phyloP scores from a whole-genome alignment of 2,888 invertebrate genomes.

The Conomelus anceps region DNA sequence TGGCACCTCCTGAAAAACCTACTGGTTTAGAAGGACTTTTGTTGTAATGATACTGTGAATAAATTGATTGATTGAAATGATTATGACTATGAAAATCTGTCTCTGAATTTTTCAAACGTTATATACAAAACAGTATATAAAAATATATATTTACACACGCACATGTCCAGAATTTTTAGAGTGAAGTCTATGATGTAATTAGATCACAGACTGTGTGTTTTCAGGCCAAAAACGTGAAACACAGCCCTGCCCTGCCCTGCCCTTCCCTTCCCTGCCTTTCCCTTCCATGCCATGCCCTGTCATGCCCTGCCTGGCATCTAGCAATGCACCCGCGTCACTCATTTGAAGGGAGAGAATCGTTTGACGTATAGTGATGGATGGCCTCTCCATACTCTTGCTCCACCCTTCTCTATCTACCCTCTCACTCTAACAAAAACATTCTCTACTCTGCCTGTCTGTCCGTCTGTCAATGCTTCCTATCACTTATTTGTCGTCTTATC shows the following conservation, averaged over 20 bases:
- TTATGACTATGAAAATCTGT: no score
- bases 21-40: no score
- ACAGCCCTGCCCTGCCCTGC: no score
- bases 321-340: no score
- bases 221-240: not conserved
- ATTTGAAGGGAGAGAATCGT: not conserved
- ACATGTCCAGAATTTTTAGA: not conserved
- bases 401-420: slow-evolving; percentile 23
- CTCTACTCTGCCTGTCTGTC: slow-evolving; percentile 16
- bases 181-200: not conserved
- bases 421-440: slow-evolving; percentile 15
- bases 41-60: no score
- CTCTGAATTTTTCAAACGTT: no score
- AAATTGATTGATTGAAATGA: no score
- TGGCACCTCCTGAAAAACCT: no score
- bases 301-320: no score
- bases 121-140: no score
- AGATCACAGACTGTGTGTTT: not conserved
- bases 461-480: slow-evolving; percentile 21
- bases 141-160: not conserved
- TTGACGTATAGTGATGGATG: slow-evolving; percentile 13
- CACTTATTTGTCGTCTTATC: slow-evolving; percentile 22
- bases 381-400: slow-evolving; percentile 19
- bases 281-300: no score
- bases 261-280: no score